Percentiles rank a stretch among this genome's conserved stretches.
Evolutionary conservation across 1,140 invertebrate species (phyloP).

Genomic region (Sinonovacula constricta): DNA sequence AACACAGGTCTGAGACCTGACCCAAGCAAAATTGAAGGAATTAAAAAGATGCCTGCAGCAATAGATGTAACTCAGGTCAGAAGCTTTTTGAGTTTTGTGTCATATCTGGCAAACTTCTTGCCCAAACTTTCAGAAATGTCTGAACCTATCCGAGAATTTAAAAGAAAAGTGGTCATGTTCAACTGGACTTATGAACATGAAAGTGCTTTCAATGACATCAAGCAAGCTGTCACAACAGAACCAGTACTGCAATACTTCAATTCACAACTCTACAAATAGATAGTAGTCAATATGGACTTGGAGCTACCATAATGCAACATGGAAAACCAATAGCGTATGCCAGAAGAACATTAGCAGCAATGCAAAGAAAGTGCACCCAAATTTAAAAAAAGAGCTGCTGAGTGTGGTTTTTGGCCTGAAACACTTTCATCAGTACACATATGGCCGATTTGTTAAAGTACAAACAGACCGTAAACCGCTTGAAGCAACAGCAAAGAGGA

Average conservation of each 20-base stretch:
- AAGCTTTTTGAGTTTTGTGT: no score
- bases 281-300: slow-evolving; percentile 35
- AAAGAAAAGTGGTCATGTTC: slow-evolving; percentile 31
- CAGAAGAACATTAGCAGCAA: slow-evolving; percentile 43
- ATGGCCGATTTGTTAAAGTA: slow-evolving; percentile 31
- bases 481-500: slow-evolving; percentile 58
- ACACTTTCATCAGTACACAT: slow-evolving; percentile 69
- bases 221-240: slow-evolving; percentile 63
- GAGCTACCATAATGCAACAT: slow-evolving; percentile 33
- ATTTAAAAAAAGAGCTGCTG: slow-evolving; percentile 65
- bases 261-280: slow-evolving; percentile 26
- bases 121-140: slow-evolving; percentile 47
- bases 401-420: slow-evolving; percentile 73
- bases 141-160: slow-evolving; percentile 55
- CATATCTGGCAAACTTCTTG: no score
- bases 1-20: slow-evolving; percentile 75
- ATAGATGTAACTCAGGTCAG: no score
- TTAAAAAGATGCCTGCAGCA: slow-evolving; percentile 73
- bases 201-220: slow-evolving; percentile 22
- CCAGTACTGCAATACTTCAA: slow-evolving; percentile 27
- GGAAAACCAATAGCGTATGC: slow-evolving; percentile 57
- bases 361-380: slow-evolving; percentile 52
- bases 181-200: slow-evolving; percentile 49
- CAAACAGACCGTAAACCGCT: slow-evolving; percentile 59
- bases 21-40: slow-evolving; percentile 68